Base-by-base conservation (phyloP, 2,797 vertebrate species). In the Anas capensis region DNA sequence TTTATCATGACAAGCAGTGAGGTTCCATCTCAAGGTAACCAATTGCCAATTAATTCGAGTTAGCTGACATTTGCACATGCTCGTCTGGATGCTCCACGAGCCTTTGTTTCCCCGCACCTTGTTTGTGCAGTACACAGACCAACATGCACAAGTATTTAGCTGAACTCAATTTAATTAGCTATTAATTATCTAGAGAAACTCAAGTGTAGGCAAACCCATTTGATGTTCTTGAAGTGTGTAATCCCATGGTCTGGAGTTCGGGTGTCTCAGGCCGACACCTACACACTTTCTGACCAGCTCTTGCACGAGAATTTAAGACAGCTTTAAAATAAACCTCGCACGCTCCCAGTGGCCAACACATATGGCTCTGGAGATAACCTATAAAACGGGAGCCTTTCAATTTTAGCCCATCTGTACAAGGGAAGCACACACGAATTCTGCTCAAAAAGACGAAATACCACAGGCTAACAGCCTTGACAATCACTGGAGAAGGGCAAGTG, bases 1-100 rank as follows among this genome's bases (percentile, higher is more conserved):
- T 95, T 96, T 94, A 95, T 95, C 96, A 93, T 34, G 93, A 95
- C 96, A 95, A 95, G 81, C 61, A 87, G 88, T 0, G 64, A 69
- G 94, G 58, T 95, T 69, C 90, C 93, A 95, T 65, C 95, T 91
- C 88, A 53, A 95, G 88, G 90, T 92, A 93, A 89, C 94, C 94
- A 91, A 94, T 1, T 96, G 95, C 92, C 95, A 95, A 95, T 96
- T 96, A 93, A 96, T 95, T 94, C 72, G 0, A 94, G 90, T 94
- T 95, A 87, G 96, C 71, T 87, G 95, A 85, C 91, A 96, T 93
- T 89, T 92, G 88, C 95, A 96, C 78, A 64, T 0, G 66, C 80
- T 84, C 64, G 76, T 85, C 86, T 54, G 90, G 90, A 72, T 61
- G 86, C 68, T 76, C 33, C 33, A 46, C 78, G 58, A 93, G 93